Evolutionary conservation across 2,888 invertebrate genomes (phyloP).

Genomic region (Serripes groenlandicus): DNA sequence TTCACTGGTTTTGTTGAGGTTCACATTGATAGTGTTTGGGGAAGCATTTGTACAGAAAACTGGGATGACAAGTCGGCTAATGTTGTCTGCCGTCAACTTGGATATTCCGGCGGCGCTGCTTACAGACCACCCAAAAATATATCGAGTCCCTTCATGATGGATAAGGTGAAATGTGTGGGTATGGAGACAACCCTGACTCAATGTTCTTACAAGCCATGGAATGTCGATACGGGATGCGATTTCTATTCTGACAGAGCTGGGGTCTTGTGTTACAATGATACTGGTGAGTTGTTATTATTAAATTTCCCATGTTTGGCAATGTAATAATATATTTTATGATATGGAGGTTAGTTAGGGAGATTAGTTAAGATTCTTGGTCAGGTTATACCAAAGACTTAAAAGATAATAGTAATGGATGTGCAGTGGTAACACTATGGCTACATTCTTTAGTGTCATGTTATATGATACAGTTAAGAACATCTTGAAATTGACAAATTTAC

Average conservation of each 20-base stretch:
- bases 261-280: conserved; percentile 78
- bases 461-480: too few relatives aligned
- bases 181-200: conserved; percentile 62
- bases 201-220: conserved; percentile 66
- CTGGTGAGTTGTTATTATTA: conserved; percentile 63
- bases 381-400: too few relatives aligned
- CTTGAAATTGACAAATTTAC: too few relatives aligned
- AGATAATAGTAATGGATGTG: too few relatives aligned
- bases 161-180: conserved; percentile 70
- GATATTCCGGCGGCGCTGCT: conserved; percentile 72
- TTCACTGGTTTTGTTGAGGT: conserved; percentile 88
- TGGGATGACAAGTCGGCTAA: conserved; percentile 89
- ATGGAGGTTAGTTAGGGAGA: too few relatives aligned
- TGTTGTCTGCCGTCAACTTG: conserved; percentile 86
- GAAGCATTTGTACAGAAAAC: conserved; percentile 92
- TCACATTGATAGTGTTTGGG: conserved; percentile 90
- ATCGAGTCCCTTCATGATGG: conserved; percentile 89
- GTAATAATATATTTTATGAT: too few relatives aligned
- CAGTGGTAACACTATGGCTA: too few relatives aligned
- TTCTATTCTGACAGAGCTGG: conserved; percentile 77
- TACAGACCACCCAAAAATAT: conserved; percentile 71
- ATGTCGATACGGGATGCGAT: conserved; percentile 66
- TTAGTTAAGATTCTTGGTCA: too few relatives aligned
- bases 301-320: not conserved
- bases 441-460: too few relatives aligned